Percentiles rank a stretch among this genome's conserved stretches.
Evolutionary conservation across 2,888 invertebrate species (phyloP).

Genomic region (Caenorhabditis sinica): DNA sequence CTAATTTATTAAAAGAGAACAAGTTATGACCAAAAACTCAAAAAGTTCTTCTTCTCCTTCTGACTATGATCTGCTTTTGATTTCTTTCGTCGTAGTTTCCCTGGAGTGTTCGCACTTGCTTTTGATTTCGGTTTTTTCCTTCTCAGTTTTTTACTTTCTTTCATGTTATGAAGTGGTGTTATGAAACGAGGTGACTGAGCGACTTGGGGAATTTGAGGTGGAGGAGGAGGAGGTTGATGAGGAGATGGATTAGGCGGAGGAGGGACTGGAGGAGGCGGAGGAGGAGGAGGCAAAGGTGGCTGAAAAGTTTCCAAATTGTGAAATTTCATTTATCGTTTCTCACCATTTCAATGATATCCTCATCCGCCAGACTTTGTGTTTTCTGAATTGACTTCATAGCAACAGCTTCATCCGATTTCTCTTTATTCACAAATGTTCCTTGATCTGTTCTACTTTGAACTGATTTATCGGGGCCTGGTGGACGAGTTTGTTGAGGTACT

Average conservation of each 20-base stretch:
- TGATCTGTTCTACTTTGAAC: conserved; percentile 16
- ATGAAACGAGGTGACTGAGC: too few species aligned
- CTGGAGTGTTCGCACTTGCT: background rate
- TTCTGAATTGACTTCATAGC: background rate
- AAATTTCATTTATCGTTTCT: background rate
- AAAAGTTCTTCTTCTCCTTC: background rate
- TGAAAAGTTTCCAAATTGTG: background rate
- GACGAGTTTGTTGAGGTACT: background rate
- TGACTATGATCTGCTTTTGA: background rate
- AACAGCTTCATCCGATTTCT: conserved; percentile 8
- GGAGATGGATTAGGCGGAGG: background rate
- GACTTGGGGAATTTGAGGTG: too few species aligned
- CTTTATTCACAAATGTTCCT: conserved; percentile 8
- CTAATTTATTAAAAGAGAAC: conserved; percentile 7
- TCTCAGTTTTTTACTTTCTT: conserved; percentile 1
- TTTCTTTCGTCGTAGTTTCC: background rate
- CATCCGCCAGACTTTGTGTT: conserved; percentile 7
- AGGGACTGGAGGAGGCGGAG: background rate
- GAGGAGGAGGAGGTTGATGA: background rate
- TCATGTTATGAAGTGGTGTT: too few species aligned
- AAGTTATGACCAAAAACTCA: conserved; percentile 6
- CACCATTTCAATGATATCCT: background rate
- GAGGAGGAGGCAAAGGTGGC: background rate
- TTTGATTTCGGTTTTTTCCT: background rate
- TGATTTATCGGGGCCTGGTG: background rate